A percentile compares a stretch with the other conserved stretches of the same genome.
These are phyloP conservation scores for Drosophila picticornis DNA, from an alignment of 2,888 invertebrate species.

Conservation along the genomic window DNA sequence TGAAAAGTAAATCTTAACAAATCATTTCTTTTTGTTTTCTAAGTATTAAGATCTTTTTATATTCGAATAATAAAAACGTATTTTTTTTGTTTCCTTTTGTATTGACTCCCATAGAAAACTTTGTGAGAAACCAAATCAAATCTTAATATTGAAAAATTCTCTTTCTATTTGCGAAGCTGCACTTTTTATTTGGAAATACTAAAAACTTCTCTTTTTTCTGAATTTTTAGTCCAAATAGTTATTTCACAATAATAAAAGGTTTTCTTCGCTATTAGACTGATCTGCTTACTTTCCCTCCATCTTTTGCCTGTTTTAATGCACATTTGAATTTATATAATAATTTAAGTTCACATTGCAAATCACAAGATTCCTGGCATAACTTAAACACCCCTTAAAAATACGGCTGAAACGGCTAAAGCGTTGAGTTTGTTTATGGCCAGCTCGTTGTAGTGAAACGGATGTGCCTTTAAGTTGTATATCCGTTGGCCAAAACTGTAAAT, in stretches of 20 bases:
- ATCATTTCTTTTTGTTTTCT: neutral
- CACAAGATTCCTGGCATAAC: neutral
- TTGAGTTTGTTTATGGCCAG: conserved; percentile 73
- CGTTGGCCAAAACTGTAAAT: conserved; percentile 40
- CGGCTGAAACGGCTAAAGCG: conserved; percentile 18
- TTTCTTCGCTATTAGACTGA: neutral
- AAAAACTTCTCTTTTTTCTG: neutral
- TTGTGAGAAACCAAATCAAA: neutral
- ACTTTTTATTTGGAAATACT: neutral
- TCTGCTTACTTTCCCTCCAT: neutral
- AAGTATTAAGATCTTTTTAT: neutral
- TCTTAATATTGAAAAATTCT: neutral
- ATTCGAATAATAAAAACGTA: neutral
- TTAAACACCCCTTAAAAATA: neutral
- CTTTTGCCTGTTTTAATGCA: neutral
- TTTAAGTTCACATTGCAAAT: neutral
- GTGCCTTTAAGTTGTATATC: conserved; percentile 79
- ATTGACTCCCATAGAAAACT: neutral
- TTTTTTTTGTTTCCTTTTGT: neutral
- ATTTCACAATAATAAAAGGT: neutral
- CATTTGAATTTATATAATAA: neutral
- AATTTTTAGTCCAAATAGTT: neutral
- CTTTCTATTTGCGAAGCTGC: neutral
- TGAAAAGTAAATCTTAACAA: neutral
- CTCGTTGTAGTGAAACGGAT: conserved; percentile 66